Percentiles rank a stretch among this genome's conserved stretches.
Conservation (phyloP, 2,113 vertebrate species). For the Poecilia latipinna region DNA sequence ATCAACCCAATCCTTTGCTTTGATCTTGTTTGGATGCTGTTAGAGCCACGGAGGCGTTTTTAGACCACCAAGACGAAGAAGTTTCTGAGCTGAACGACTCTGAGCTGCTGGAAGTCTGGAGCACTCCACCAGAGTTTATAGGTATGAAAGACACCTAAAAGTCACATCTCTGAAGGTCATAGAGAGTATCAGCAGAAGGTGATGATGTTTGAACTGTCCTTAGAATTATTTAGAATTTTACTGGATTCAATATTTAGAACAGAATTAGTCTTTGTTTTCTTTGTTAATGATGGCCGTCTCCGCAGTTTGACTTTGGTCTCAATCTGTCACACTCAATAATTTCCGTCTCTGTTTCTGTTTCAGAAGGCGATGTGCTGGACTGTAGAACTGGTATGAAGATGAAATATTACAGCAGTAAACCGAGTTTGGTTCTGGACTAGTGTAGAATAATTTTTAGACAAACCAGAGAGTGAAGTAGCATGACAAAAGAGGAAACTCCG, state of each 20-base stretch:
- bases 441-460: not conserved
- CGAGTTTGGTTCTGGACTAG: not conserved
- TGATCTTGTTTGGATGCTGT: not conserved
- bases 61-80: not conserved
- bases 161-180: not conserved
- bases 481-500: no score
- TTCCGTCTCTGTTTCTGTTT: slow-evolving; percentile 15
- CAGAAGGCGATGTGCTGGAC: slow-evolving; percentile 27
- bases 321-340: not conserved
- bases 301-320: not conserved
- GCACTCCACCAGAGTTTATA: slow-evolving; percentile 56
- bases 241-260: no score
- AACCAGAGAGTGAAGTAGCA: no score
- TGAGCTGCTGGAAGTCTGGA: slow-evolving; percentile 48
- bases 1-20: no score
- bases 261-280: no score
- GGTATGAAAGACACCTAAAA: slow-evolving; percentile 14
- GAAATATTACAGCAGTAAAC: not conserved
- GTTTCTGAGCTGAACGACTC: slow-evolving; percentile 23
- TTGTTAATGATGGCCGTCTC: not conserved
- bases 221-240: no score
- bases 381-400: slow-evolving; percentile 49
- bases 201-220: not conserved
- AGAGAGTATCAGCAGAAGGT: no score
- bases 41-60: slow-evolving; percentile 50